These are phyloP conservation scores for Arremon brunneinucha DNA, from an alignment of 2,797 vertebrate species.

Conservation along the genomic window DNA sequence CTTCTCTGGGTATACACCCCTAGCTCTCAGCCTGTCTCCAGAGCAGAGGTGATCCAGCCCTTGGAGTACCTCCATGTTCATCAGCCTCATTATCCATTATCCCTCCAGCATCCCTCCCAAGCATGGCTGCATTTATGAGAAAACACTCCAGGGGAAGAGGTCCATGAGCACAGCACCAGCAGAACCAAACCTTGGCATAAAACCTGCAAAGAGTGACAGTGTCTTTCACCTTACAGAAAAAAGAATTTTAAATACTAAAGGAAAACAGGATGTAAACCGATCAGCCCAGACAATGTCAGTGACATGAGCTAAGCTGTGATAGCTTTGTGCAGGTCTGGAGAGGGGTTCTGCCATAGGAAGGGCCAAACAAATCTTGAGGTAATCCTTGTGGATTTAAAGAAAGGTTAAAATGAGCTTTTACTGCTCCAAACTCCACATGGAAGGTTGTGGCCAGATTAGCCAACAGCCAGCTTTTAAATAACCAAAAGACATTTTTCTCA, in stretches of 20 bases:
- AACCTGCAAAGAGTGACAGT: not conserved
- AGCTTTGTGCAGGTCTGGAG: not conserved
- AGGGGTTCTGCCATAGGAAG: rapidly evolving
- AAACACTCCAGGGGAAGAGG: not conserved
- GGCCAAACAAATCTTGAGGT: not conserved
- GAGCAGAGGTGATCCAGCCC: not conserved
- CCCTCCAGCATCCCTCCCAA: not conserved
- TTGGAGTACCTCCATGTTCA: not conserved
- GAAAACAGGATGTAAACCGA: not conserved
- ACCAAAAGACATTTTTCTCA: not conserved
- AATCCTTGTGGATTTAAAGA: not conserved
- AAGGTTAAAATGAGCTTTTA: not conserved
- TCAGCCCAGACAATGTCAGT: not conserved
- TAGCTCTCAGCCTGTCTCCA: not conserved
- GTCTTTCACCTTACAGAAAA: not conserved
- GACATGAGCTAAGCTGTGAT: not conserved
- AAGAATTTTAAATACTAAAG: not conserved
- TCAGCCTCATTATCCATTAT: conserved; percentile 43
- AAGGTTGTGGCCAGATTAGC: not conserved
- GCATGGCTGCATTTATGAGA: conserved; percentile 39
- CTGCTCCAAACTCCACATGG: not conserved
- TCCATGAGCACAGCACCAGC: not conserved
- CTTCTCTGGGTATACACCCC: not conserved
- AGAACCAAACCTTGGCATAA: not conserved
- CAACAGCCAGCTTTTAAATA: not conserved